Base-by-base conservation (phyloP, 2,797 vertebrate species). In the Gouania willdenowi region DNA sequence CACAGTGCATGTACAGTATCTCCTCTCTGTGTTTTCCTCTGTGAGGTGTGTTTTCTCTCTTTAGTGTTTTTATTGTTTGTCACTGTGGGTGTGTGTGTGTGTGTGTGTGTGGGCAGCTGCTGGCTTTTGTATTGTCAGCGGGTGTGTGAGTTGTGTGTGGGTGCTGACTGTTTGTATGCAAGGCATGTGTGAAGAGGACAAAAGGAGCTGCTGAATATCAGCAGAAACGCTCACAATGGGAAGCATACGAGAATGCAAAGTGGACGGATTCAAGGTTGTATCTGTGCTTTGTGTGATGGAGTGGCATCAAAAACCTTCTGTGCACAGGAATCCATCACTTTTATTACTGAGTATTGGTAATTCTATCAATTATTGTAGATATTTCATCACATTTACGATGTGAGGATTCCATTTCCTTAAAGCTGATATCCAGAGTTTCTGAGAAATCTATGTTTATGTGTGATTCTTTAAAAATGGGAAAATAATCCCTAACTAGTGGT, bases 181-280 rank as follows among this genome's bases (percentile, higher is more conserved):
- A 45, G 39, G 71, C 69, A 61, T 58, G 75, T 71, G 73, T 66
- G 66, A 74, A 58, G 44, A 65, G 55, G 54, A 68, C 24, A 19
- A 51, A 42, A 46, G 5, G 34, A 52, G 44, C 58, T 39, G 42
- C 41, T 54, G 22, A 58, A 44, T 55, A 34, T 32, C 19, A 44
- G 23, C 24, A 37, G 8, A 23, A 23, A 9, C 23, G 18, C 26
- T n/a, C n/a, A n/a, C n/a, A n/a, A n/a, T n/a, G n/a, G n/a, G n/a
- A 46, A 6, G 13, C 26, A 39, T 32, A 11, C 6, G 32, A 11
- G 43, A 50, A 55, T 49, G 53, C 50, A 43, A 59, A 63, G 28
- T 31, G 31, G 56, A 58, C 31, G 20, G 44, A 65, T 54, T 61
- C 64, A 69, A 71, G 69, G 63, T 47, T 58, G 38, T 36, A 12